Evolutionary conservation across 2,888 invertebrate species (phyloP), one percentile per base, ranked within the genome.

Genomic region (Agrotis ipsilon): DNA sequence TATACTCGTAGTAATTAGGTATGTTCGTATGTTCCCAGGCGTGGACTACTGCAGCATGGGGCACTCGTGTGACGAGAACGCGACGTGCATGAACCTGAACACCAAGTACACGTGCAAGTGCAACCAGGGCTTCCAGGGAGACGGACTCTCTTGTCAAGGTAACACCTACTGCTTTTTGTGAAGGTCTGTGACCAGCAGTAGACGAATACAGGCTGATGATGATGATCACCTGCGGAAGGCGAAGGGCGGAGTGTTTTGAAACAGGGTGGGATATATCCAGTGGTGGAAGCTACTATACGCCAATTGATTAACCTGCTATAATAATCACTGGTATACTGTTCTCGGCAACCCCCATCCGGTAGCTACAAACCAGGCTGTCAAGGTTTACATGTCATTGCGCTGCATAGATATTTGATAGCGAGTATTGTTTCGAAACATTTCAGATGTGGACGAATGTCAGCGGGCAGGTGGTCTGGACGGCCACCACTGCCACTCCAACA

Each of bases 61-160:
- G 70, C 98, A 98, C 96, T 97, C 97, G 90, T 99, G 99, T 94
- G 98, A 99, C 93, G 97, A 97, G 90, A 99, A 99, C 94, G 98
- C 99, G 75, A 98, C 98, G 82, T 99, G 99, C 96, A 97, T 98
- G 96, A 99, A 99, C 96, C 97, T 98, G 91, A 98, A 98, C 95
- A 98, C 98, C 86, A 98, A 98, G 90, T 99, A 98, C 94, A 97
- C 98, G 89, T 99, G 99, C 96, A 98, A 98, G 91, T 99, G 99
- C 96, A 97, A 98, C 95, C 97, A 97, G 93, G 99, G 99, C 93
- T 99, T 98, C 97, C 97, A 97, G 89, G 99, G 98, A 85, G 98
- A 98, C 93, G 98, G 98, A 88, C 96, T 97, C 89, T 96, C 97
- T 84, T 98, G 98, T 94, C 96, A 97, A 96, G 98, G 98, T 98